phyloP scores from a whole-genome alignment of 2,888 invertebrate genomes.

The Pelosia muscerda region DNA sequence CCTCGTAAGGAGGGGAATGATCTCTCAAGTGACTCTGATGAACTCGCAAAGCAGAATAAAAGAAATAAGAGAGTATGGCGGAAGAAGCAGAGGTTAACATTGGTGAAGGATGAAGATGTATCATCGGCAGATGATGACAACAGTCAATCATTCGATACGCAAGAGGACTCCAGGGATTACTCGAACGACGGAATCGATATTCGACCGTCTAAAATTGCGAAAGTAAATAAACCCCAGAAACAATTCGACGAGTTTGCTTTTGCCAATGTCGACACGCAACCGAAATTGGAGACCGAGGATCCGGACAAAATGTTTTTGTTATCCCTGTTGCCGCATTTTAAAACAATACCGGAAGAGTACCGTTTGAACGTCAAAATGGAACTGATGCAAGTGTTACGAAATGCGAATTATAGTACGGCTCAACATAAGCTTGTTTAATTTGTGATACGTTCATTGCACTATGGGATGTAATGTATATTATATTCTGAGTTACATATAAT shows the following conservation, averaged over 20 bases:
- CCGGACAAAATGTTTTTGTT: constrained; percentile 77
- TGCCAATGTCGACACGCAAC: constrained; percentile 70
- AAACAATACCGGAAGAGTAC: constrained; percentile 73
- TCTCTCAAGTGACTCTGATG: constrained; percentile 65
- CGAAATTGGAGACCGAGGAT: constrained; percentile 67
- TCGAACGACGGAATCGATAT: constrained; percentile 51
- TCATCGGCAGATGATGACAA: constrained; percentile 70
- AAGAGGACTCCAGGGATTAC: constrained; percentile 54
- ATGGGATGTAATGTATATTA: too few relatives aligned
- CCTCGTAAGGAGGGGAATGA: constrained; percentile 44
- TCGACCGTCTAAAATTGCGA: constrained; percentile 49
- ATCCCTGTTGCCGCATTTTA: constrained; percentile 78
- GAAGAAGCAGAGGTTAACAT: constrained; percentile 63
- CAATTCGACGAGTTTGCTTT: constrained; percentile 71
- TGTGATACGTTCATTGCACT: neutral
- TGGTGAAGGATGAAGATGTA: constrained; percentile 60
- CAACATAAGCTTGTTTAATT: constrained; percentile 61
- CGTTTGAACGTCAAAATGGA: constrained; percentile 79
- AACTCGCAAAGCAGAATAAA: constrained; percentile 35
- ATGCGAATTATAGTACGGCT: constrained; percentile 65
- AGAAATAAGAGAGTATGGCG: constrained; percentile 60
- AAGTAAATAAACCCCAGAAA: constrained; percentile 40
- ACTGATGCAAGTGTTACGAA: constrained; percentile 77
- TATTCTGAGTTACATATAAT: too few relatives aligned
- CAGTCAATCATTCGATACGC: constrained; percentile 50